Percentiles rank a stretch among this genome's conserved stretches.
These are phyloP conservation scores for Heliconius nattereri DNA, from an alignment of 1,140 invertebrate species.

Conservation along the genomic window DNA sequence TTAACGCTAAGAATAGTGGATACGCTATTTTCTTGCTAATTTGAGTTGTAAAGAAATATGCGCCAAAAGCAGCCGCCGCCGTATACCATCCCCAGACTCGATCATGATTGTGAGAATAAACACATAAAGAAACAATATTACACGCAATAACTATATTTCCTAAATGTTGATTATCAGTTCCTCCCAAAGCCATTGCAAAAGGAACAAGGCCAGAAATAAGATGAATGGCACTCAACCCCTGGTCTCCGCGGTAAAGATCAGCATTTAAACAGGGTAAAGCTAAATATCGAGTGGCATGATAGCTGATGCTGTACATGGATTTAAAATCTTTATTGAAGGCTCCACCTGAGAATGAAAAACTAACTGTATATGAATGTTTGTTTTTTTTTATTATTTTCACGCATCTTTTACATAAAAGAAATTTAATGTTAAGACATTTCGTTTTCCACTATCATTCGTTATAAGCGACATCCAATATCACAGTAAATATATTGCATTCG, in stretches of 20 bases:
- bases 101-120: conserved; percentile 53
- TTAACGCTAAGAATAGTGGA: conserved; percentile 57
- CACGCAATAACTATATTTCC: conserved; percentile 60
- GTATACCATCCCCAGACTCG: conserved; percentile 67
- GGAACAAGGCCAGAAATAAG: conserved; percentile 64
- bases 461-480: too few relatives aligned
- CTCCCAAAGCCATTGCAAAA: conserved; percentile 55
- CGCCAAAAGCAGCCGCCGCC: conserved; percentile 54
- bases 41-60: conserved; percentile 56
- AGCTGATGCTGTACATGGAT: conserved; percentile 56
- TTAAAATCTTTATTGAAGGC: conserved; percentile 60
- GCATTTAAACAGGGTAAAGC: conserved; percentile 69
- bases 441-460: too few relatives aligned
- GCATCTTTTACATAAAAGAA: too few relatives aligned
- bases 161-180: conserved; percentile 55
- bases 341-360: conserved; percentile 49
- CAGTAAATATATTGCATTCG: too few relatives aligned
- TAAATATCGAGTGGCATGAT: conserved; percentile 58
- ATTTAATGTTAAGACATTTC: too few relatives aligned
- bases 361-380: too few relatives aligned
- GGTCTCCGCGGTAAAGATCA: conserved; percentile 56
- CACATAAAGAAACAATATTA: conserved; percentile 60
- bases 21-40: conserved; percentile 52
- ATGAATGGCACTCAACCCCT: conserved; percentile 50
- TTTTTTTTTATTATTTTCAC: too few relatives aligned